Conservation (phyloP, 1,140 invertebrate genomes). For the Orchestia grillus region DNA sequence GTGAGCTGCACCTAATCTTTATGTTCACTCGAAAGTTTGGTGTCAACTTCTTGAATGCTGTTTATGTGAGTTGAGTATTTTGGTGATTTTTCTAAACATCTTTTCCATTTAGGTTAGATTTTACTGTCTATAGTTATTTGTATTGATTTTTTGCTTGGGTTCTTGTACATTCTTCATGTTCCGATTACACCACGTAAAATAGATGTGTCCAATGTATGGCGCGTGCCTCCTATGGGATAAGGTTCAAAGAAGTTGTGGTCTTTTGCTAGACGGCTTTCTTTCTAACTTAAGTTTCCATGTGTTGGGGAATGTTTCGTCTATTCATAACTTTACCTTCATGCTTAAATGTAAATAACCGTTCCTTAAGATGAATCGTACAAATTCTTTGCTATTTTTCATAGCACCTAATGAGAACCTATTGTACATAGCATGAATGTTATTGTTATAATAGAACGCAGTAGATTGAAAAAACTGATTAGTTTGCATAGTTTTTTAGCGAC, state of each 20-base stretch:
- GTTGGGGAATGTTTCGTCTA: neutral
- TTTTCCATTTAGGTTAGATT: neutral
- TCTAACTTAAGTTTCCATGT: neutral
- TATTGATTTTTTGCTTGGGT: neutral
- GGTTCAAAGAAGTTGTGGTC: neutral
- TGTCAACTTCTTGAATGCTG: neutral
- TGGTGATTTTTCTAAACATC: neutral
- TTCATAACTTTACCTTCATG: constrained; percentile 1
- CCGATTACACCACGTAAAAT: neutral
- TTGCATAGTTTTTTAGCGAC: neutral
- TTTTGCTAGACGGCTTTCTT: no score
- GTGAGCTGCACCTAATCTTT: neutral
- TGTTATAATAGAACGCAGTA: constrained; percentile 34
- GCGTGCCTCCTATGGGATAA: neutral
- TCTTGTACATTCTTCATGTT: neutral
- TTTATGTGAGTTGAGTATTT: neutral
- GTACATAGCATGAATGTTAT: constrained; percentile 34
- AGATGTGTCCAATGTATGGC: neutral
- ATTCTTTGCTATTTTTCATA: constrained; percentile 50
- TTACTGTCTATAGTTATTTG: neutral
- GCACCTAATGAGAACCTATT: constrained; percentile 16
- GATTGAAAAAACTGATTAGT: neutral
- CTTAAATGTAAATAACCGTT: constrained; percentile 28
- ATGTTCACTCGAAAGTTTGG: neutral
- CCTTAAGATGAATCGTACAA: constrained; percentile 47